Evolutionary conservation across 2,888 invertebrate species (phyloP), one percentile per base, ranked within the genome.

Genomic region (Ptychoptera albimana): DNA sequence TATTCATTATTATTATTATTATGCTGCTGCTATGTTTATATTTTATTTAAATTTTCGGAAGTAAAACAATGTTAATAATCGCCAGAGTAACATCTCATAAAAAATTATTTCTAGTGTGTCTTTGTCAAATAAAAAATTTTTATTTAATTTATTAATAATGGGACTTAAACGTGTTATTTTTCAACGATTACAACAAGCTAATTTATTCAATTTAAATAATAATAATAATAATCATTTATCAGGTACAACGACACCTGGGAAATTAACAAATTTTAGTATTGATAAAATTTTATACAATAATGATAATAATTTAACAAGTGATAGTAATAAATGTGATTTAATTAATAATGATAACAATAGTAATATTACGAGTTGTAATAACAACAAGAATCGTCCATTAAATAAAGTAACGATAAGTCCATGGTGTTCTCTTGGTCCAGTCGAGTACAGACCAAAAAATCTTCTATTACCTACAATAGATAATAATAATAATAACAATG

Each of bases 321-420:
- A 34, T 39, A 39, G 39, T 39, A 32, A 32, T 14, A 38, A 32
- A 16, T 29, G 42, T 34, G 12, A 34, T 32, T 11, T 32, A 32
- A 32, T 7, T 7, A 32, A 4, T 32, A 32, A 32, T 32, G n/a
- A 32, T 32, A 32, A 32, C 9, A 32, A 32, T 32, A 32, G 2
- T 32, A 4, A 32, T 32, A 30, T 8, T 30, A 8, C 9, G 30
- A 8, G 9, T 30, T 30, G 30, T 30, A 9, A 30, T 8, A 6
- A 9, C 9, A 32, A 32, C 3, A n/a, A 32, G 9, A 7, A 32
- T 32, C 40, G 42, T 15, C 64, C 71, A 49, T 64, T 66, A 42
- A 73, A 73, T 54, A 64, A 69, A 52, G 71, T 74, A 13, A 54
- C 72, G 51, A 70, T 72, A n/a, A 71, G 67, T 54, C 75, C 75